Percentiles rank a stretch among this genome's conserved stretches.
These are phyloP conservation scores for Karalla daura DNA, from an alignment of 2,797 vertebrate genomes.

Conservation along the genomic window DNA sequence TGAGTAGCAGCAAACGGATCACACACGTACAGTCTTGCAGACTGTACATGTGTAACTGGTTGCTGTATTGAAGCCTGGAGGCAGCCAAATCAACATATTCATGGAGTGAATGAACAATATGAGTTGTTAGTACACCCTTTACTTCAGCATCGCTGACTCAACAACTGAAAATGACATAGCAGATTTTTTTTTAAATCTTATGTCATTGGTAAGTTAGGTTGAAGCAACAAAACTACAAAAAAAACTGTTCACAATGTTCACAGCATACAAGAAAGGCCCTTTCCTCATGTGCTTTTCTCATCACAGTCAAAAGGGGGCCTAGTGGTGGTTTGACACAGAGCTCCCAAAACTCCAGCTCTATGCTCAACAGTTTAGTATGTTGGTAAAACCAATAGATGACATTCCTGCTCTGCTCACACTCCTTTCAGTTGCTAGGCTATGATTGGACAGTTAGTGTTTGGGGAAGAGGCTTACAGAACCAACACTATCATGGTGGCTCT, in stretches of 20 bases:
- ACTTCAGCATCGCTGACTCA: too few species aligned
- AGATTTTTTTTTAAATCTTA: too few species aligned
- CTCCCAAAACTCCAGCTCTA: neutral
- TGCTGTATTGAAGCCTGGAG: neutral
- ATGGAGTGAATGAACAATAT: neutral
- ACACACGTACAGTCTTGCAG: slow-evolving; percentile 16
- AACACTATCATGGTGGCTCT: neutral
- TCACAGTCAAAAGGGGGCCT: too few species aligned
- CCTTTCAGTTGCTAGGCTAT: neutral
- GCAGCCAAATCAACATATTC: neutral
- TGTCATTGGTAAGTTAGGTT: too few species aligned
- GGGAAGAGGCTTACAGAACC: neutral
- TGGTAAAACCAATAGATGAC: neutral
- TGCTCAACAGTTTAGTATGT: neutral
- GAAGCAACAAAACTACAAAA: too few species aligned
- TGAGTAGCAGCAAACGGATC: slow-evolving; percentile 33
- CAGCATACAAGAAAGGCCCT: too few species aligned
- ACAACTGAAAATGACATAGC: too few species aligned
- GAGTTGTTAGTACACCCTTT: too few species aligned
- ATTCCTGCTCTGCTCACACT: neutral
- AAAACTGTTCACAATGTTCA: too few species aligned
- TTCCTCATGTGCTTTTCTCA: too few species aligned
- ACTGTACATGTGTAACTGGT: neutral
- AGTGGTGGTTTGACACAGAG: too few species aligned
- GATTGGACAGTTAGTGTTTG: neutral